Percentiles rank a stretch among this genome's conserved stretches.
These are phyloP conservation scores for Ephydatia muelleri DNA, from an alignment of 37 sponge, comb jelly and placozoan genomes.

Conservation along the genomic window DNA sequence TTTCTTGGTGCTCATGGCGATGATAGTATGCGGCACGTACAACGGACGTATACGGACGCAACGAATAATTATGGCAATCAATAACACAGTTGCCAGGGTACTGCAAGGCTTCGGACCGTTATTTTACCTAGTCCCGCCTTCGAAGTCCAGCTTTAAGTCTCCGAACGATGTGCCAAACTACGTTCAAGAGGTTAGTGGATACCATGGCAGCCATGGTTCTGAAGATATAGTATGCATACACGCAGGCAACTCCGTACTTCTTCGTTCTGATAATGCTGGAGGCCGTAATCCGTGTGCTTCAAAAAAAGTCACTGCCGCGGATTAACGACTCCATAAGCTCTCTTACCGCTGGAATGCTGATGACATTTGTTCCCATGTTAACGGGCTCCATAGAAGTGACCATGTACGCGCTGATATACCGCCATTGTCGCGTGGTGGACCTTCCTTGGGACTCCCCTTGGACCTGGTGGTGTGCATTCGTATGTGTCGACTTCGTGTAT, in stretches of 20 bases:
- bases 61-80: constrained; percentile 1
- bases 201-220: background rate
- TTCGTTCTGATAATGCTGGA: constrained; percentile 73
- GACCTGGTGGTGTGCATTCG: constrained; percentile 86
- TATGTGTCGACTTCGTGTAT: constrained; percentile 73
- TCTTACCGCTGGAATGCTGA: constrained; percentile 64
- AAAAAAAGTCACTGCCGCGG: constrained; percentile 30
- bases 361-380: constrained; percentile 13
- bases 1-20: background rate
- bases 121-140: constrained; percentile 85
- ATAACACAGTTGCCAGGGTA: background rate
- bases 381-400: constrained; percentile 33
- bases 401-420: constrained; percentile 70
- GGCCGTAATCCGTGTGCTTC: constrained; percentile 31
- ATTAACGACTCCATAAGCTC: constrained; percentile 84
- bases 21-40: background rate
- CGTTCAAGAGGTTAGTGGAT: constrained; percentile 45
- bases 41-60: background rate
- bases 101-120: constrained; percentile 40
- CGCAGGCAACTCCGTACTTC: constrained; percentile 75
- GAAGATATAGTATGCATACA: background rate
- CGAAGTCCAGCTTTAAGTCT: constrained; percentile 51
- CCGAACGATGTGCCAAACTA: constrained; percentile 83
- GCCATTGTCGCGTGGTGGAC: constrained; percentile 39
- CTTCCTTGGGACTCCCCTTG: constrained; percentile 86